Conservation (phyloP, 2,113 vertebrate species). For the Smithornis capensis region DNA sequence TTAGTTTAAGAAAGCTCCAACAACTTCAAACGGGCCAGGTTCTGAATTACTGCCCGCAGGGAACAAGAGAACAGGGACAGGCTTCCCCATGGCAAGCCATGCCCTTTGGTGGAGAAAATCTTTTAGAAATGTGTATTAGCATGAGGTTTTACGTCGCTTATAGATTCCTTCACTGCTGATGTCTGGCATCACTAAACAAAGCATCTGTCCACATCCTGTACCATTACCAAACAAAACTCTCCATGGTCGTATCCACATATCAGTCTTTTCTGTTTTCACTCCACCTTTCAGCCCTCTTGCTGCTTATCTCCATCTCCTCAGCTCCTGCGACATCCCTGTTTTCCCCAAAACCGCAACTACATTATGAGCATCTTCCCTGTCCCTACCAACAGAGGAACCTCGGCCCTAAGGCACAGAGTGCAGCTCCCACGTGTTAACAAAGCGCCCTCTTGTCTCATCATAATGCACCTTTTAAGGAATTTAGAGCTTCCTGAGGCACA, state of each 20-base stretch:
- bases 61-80: neutral
- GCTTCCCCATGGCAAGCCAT: neutral
- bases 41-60: neutral
- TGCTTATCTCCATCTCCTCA: neutral
- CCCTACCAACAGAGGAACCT: neutral
- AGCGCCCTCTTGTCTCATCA: neutral
- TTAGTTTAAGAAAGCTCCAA: neutral
- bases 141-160: neutral
- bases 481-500: neutral
- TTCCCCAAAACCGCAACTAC: neutral
- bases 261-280: neutral
- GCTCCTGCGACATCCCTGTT: neutral
- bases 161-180: neutral
- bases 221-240: neutral
- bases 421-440: neutral
- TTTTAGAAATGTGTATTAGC: neutral
- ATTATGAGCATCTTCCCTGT: no score
- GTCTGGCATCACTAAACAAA: neutral
- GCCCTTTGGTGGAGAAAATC: accelerated
- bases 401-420: accelerated
- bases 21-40: accelerated
- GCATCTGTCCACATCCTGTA: neutral
- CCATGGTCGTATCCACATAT: accelerated
- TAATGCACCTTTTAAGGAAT: neutral
- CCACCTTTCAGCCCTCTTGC: neutral